phyloP scores from a whole-genome alignment of 2,888 invertebrate genomes.

The Chromoteleia sp. region DNA sequence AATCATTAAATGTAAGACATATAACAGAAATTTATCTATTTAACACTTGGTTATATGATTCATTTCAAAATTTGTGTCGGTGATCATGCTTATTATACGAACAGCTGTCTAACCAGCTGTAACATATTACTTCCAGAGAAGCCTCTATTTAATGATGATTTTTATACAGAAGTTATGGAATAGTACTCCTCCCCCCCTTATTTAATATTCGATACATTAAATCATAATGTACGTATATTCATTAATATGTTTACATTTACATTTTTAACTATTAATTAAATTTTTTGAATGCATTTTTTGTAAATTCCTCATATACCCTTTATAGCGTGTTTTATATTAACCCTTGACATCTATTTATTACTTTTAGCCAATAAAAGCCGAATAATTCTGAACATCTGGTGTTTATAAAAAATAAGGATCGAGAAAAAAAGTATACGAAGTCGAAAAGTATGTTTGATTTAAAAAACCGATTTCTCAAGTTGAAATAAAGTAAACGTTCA shows the following conservation, averaged over 20 bases:
- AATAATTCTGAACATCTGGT: slow-evolving; percentile 7
- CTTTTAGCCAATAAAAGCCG: not conserved
- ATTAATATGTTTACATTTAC: slow-evolving; percentile 8
- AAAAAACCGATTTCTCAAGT: not conserved
- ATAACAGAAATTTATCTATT: slow-evolving; percentile 68
- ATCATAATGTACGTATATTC: slow-evolving; percentile 2
- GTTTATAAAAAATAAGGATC: not conserved
- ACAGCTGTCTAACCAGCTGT: slow-evolving; percentile 80
- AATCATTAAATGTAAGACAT: slow-evolving; percentile 16
- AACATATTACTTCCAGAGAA: slow-evolving; percentile 72
- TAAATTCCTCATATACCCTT: not conserved
- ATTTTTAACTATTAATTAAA: slow-evolving; percentile 14
- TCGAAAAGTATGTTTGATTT: not conserved
- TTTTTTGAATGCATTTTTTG: slow-evolving; percentile 3
- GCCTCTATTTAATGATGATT: slow-evolving; percentile 38
- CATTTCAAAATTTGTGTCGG: slow-evolving; percentile 74
- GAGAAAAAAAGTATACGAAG: not conserved
- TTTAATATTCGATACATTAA: slow-evolving; percentile 5
- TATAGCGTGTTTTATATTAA: not conserved
- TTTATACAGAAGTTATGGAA: slow-evolving; percentile 21
- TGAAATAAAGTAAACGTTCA: not conserved
- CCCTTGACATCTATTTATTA: not conserved
- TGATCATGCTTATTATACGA: slow-evolving; percentile 73
- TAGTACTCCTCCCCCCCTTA: not conserved
- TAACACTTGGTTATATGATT: slow-evolving; percentile 72